These are phyloP conservation scores for Coenonympha glycerion DNA, from an alignment of 2,888 invertebrate genomes.

Conservation along the genomic window DNA sequence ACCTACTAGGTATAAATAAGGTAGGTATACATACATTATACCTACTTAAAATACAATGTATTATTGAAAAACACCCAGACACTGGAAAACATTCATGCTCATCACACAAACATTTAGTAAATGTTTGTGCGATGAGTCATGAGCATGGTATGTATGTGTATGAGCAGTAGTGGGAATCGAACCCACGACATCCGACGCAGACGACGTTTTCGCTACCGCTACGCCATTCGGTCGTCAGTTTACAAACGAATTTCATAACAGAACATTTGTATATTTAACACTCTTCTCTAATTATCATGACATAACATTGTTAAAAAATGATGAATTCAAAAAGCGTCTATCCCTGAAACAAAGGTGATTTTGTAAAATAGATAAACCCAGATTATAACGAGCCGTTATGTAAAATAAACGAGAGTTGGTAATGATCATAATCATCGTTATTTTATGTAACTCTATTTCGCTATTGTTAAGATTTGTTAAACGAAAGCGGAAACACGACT, in stretches of 20 bases:
- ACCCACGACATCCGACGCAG: no score
- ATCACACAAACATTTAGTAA: no score
- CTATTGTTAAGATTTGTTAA: slow-evolving; percentile 1
- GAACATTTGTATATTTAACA: slow-evolving; percentile 4
- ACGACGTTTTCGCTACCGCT: no score
- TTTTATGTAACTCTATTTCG: slow-evolving; percentile 3
- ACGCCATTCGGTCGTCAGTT: no score
- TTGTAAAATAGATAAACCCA: slow-evolving; percentile 14
- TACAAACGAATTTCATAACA: not conserved
- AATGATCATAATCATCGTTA: not conserved
- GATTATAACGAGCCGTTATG: slow-evolving; percentile 13
- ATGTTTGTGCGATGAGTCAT: no score
- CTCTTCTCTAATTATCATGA: slow-evolving; percentile 16
- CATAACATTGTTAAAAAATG: slow-evolving; percentile 11
- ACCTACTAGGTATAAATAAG: no score
- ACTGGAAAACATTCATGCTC: no score
- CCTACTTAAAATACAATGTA: no score
- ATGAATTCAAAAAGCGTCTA: slow-evolving; percentile 3
- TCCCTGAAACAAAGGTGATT: slow-evolving; percentile 14
- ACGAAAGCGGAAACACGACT: not conserved
- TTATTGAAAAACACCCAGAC: no score
- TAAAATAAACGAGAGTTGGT: slow-evolving; percentile 13
- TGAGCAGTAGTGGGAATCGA: no score
- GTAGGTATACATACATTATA: no score
- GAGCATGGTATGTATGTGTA: no score